A percentile compares a stretch with the other conserved stretches of the same genome.
Conservation (phyloP, 2,888 invertebrate genomes). For the Scrobipalpa atriplicella region DNA sequence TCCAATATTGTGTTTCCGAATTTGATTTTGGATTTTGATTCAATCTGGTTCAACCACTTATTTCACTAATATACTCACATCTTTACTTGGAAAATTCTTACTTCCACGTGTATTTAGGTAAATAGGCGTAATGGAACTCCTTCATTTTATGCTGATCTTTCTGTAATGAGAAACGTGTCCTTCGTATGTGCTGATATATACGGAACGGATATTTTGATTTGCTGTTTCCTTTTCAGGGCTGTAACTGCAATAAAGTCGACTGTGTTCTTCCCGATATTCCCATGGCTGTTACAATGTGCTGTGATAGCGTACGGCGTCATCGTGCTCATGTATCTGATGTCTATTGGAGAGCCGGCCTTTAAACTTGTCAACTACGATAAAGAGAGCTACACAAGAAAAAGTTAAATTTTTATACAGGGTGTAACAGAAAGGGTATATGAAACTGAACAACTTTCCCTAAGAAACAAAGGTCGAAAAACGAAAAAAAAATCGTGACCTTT, state of each 20-base stretch:
- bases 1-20: too few relatives aligned
- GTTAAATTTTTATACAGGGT: too few relatives aligned
- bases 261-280: constrained; percentile 94
- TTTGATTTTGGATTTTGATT: too few relatives aligned
- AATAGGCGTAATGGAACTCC: not conserved
- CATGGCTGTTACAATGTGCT: constrained; percentile 91
- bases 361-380: constrained; percentile 76
- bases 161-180: not conserved
- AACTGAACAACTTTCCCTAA: too few relatives aligned
- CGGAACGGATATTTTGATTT: not conserved
- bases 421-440: too few relatives aligned
- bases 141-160: not conserved
- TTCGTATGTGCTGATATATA: not conserved
- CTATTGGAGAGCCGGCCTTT: constrained; percentile 86
- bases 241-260: constrained; percentile 92
- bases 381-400: too few relatives aligned
- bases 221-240: constrained; percentile 85
- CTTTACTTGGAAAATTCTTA: too few relatives aligned
- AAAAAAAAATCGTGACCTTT: too few relatives aligned
- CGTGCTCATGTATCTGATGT: constrained; percentile 87
- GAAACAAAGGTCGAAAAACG: too few relatives aligned
- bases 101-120: too few relatives aligned
- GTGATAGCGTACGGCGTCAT: constrained; percentile 88
- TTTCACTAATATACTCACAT: too few relatives aligned
- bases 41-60: too few relatives aligned